Percentiles rank a stretch among this genome's conserved stretches.
phyloP scores from a whole-genome alignment of 2,113 vertebrate genomes.

The Anoura caudifer region DNA sequence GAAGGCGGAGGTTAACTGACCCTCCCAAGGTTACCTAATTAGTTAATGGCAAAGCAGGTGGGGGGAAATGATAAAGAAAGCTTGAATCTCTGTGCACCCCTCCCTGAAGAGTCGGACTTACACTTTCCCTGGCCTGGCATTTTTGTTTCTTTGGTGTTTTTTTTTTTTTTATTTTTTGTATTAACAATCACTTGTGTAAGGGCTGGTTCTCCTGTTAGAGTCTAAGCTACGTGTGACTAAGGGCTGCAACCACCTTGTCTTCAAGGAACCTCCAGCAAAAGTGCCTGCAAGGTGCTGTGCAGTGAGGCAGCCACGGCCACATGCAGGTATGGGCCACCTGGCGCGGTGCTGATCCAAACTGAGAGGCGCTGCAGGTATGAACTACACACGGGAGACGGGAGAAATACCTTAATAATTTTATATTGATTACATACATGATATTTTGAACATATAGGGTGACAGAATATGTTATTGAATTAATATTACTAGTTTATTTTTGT shows the following conservation, averaged over 20 bases:
- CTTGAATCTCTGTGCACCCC: not conserved
- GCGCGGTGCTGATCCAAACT: not conserved
- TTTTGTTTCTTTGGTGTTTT: not conserved
- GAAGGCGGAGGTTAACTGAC: not conserved
- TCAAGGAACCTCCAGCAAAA: not conserved
- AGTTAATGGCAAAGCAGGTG: not conserved
- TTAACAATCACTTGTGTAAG: not conserved
- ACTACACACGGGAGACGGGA: not conserved
- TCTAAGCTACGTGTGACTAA: not conserved
- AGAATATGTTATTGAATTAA: not conserved
- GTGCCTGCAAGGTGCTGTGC: not conserved
- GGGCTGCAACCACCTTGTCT: not conserved
- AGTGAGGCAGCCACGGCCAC: not conserved
- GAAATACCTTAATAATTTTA: not conserved
- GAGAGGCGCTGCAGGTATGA: not conserved
- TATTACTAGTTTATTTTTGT: not conserved
- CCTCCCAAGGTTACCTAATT: not conserved
- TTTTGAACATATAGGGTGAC: not conserved
- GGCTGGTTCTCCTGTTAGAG: not conserved
- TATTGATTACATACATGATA: not conserved
- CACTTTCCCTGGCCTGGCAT: not conserved
- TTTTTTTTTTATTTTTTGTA: not conserved
- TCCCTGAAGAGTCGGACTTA: not conserved
- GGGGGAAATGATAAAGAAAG: not conserved
- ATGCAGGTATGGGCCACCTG: not conserved